Evolutionary conservation across 2,888 invertebrate genomes (phyloP), one percentile per base, ranked within the genome.

Genomic region (Tipula lateralis): DNA sequence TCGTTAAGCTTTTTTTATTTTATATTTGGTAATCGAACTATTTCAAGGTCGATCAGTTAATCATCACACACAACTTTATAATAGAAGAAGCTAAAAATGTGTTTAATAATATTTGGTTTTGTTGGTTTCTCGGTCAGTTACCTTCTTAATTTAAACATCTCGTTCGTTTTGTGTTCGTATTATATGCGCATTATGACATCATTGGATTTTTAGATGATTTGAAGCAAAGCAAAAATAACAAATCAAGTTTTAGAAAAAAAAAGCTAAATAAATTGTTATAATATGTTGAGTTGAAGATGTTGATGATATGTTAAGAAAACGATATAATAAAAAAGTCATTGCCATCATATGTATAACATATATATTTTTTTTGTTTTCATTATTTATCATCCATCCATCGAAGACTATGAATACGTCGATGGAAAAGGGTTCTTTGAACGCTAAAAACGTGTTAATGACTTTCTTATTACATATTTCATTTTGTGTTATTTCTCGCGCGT

Each of bases 81-180:
- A 80, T 4, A 6, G 19, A 80, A n/a, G 29, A 29, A 29, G 36
- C 36, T 13, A 81, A 81, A 81, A 29, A 50, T 50, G 4, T 66
- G 4, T 66, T 66, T 16, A 29, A 82, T 13, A 30, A 30, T 29
- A 82, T 30, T 82, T 30, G 30, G 29, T 82, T 66, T 82, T 30
- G 82, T 30, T 82, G 82, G 82, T 82, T 29, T 82, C 82, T 82
- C 82, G 82, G 82, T 82, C 82, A 82, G 82, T 82, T 82, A 82
- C 82, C 82, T 82, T 82, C 29, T 30, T n/a, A 30, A 30, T n/a
- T 6, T 81, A 9, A 12, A 9, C 36, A 36, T 36, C 16, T 44
- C n/a, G n/a, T 44, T 44, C 44, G 44, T 44, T 44, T 44, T 44
- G 44, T 44, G n/a, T 30, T 81, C 12, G 6, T 81, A n/a, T 81